A percentile compares a stretch with the other conserved stretches of the same genome.
These are phyloP conservation scores for Lasioglossum marginatum DNA, from an alignment of 2,888 invertebrate species.

Conservation along the genomic window DNA sequence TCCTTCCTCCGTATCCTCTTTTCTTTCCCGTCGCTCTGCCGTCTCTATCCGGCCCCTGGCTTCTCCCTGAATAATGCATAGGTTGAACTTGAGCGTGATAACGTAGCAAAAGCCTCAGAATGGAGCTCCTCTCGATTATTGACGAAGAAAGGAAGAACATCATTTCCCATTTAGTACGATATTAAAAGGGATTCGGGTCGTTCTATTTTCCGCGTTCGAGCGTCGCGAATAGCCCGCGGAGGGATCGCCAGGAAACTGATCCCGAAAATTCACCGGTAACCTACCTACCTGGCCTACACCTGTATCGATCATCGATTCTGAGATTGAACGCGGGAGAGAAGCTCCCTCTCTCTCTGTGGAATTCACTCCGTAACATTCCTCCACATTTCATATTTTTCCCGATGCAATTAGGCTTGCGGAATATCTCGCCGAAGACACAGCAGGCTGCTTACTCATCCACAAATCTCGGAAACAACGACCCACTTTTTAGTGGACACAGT, in stretches of 20 bases:
- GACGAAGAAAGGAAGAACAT: conserved; percentile 72
- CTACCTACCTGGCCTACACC: conserved; percentile 22
- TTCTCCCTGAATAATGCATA: conserved; percentile 77
- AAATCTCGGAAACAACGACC: neutral
- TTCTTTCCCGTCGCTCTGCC: conserved; percentile 40
- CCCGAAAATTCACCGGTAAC: conserved; percentile 39
- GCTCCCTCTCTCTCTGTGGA: neutral
- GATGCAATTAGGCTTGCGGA: neutral
- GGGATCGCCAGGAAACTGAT: neutral
- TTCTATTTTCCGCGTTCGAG: conserved; percentile 66
- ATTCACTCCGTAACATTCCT: neutral
- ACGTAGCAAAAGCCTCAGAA: conserved; percentile 69
- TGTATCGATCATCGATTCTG: conserved; percentile 16
- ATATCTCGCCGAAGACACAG: neutral
- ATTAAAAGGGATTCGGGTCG: conserved; percentile 77
- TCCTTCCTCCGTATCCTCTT: conserved; percentile 56
- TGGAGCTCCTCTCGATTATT: conserved; percentile 68
- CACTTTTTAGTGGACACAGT: neutral
- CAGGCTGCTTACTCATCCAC: neutral
- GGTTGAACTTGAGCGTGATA: conserved; percentile 75
- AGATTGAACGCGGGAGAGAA: neutral
- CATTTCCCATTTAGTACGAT: conserved; percentile 78
- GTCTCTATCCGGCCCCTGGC: conserved; percentile 41
- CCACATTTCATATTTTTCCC: neutral
- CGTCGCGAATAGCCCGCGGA: conserved; percentile 32